Base-by-base conservation (phyloP, 1,140 invertebrate genomes). In the Aphis craccivora region DNA sequence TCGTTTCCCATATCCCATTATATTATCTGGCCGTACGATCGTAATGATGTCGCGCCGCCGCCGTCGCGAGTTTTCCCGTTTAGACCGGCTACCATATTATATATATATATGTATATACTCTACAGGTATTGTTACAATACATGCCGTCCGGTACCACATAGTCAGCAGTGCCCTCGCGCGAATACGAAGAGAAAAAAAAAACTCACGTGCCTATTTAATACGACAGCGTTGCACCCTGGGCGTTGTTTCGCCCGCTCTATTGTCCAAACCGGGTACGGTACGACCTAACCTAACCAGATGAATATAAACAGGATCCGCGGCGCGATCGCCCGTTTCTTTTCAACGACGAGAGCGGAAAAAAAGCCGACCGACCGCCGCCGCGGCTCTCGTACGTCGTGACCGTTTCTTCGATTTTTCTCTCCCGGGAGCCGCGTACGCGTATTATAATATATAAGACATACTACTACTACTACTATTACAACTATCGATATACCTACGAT, bases 351-450 rank as follows among this genome's bases (percentile, higher is more conserved):
- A 43, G 23, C 0, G 37, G 37, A 67, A 37, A 90, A 67, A 90
- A 90, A 67, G n/a, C 89, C 53, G 37, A 22, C 53, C 20, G 18
- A 18, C 55, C 30, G n/a, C 60, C 60, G n/a, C 60, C 30, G 60
- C 48, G 48, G 14, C 48, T 5, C 60, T 23, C 51, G 53, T 22
- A 20, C 60, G 55, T 90, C 89, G 89, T 90, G 89, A 90, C 89
- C 89, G 37, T 90, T 90, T 90, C 60, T 76, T 76, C 53, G 89
- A n/a, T 90, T 90, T 40, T 90, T n/a, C 60, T 76, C 53, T 60
- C 40, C 25, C 40, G 37, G n/a, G 89, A 67, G 89, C 25, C 60
- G 60, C 30, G 60, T 76, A 76, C 60, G 4, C 60, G 14, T n/a
- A n/a, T 76, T n/a, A 76, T 20, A 76, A 76, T 76, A 76, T 40